Evolutionary conservation across 2,797 vertebrate genomes (phyloP).

Genomic region (Tenualosa ilisha): DNA sequence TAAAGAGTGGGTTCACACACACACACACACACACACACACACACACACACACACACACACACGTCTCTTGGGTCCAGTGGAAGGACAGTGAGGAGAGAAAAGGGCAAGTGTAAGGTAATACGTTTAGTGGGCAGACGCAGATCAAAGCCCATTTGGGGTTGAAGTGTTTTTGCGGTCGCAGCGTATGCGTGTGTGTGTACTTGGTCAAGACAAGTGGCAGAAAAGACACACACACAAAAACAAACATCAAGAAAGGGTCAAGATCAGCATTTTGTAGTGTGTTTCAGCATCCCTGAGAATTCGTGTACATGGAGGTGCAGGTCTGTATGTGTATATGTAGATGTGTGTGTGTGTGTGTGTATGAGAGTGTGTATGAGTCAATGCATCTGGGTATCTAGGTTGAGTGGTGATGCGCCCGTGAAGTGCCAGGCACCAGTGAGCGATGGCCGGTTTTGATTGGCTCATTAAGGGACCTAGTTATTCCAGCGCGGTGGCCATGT

Average conservation of each 20-base stretch:
- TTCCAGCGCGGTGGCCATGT: slow-evolving; percentile 54
- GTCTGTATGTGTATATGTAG: slow-evolving; percentile 47
- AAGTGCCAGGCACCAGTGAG: slow-evolving; percentile 48
- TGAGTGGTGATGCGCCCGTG: slow-evolving; percentile 29
- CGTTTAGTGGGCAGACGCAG: slow-evolving; percentile 54
- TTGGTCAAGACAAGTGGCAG: slow-evolving; percentile 55
- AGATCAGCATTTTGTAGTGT: slow-evolving; percentile 41
- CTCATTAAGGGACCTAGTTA: slow-evolving; percentile 73
- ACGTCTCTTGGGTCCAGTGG: slow-evolving; percentile 11
- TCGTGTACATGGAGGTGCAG: slow-evolving; percentile 34
- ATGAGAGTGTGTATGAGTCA: slow-evolving; percentile 56
- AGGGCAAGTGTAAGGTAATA: slow-evolving; percentile 58
- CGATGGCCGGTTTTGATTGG: slow-evolving; percentile 65
- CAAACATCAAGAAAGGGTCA: slow-evolving; percentile 40
- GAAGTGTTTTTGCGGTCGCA: slow-evolving; percentile 50
- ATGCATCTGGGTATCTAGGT: slow-evolving; percentile 22
- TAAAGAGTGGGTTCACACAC: neutral
- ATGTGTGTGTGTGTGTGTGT: slow-evolving; percentile 47
- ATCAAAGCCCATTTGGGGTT: slow-evolving; percentile 64
- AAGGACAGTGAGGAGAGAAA: slow-evolving; percentile 38
- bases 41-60: neutral
- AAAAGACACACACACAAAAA: slow-evolving; percentile 53
- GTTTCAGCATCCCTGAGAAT: neutral
- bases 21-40: neutral
- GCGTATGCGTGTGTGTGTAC: slow-evolving; percentile 27